A percentile compares a stretch with the other conserved stretches of the same genome.
phyloP scores from a whole-genome alignment of 2,797 vertebrate species.

The Pempheris klunzingeri region DNA sequence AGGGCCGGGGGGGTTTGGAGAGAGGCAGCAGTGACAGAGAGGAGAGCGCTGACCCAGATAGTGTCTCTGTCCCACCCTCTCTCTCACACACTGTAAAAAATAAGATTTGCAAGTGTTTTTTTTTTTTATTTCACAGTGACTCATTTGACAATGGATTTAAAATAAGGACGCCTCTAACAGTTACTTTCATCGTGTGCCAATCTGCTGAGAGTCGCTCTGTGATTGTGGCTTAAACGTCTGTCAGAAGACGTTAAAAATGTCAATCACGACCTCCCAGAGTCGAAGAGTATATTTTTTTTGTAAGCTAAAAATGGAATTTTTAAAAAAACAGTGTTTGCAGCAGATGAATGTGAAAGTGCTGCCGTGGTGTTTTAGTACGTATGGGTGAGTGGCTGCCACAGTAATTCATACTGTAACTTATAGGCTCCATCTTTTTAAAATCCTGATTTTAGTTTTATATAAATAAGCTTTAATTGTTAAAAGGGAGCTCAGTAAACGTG shows the following conservation, averaged over 20 bases:
- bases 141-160: background rate
- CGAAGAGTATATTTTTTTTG: too few species aligned
- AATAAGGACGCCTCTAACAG: background rate
- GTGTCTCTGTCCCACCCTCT: constrained; percentile 72
- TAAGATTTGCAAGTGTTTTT: constrained; percentile 12
- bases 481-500: too few species aligned
- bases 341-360: too few species aligned
- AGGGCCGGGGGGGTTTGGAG: constrained; percentile 49
- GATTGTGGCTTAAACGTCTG: background rate
- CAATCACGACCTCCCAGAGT: too few species aligned
- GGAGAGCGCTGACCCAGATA: constrained; percentile 78
- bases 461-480: too few species aligned
- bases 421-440: too few species aligned
- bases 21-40: constrained; percentile 71
- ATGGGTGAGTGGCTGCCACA: too few species aligned
- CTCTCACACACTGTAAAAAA: constrained; percentile 55
- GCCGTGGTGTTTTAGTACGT: too few species aligned
- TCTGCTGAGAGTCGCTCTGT: background rate
- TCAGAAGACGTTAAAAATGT: background rate
- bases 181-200: background rate
- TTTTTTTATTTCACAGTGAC: constrained; percentile 11
- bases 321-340: too few species aligned
- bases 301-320: too few species aligned
- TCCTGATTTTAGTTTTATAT: too few species aligned
- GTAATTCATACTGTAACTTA: too few species aligned